phyloP scores from a whole-genome alignment of 2,797 vertebrate genomes.

The Gadopsis marmoratus region DNA sequence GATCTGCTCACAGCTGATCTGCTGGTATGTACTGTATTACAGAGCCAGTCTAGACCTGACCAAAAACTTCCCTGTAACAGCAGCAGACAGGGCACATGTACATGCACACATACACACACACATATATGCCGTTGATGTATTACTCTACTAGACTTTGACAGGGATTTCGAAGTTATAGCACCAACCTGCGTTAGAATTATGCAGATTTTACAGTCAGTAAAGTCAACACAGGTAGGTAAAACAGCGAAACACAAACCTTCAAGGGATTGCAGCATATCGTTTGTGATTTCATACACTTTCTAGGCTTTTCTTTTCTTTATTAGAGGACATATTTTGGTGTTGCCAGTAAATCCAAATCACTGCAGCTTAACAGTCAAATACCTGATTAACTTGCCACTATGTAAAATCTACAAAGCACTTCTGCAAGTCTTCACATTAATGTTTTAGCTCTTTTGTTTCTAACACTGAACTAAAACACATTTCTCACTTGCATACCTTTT shows the following conservation, averaged over 20 bases:
- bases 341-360: neutral
- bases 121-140: conserved; percentile 54
- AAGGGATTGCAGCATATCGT: neutral
- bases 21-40: conserved; percentile 89
- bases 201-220: conserved; percentile 31
- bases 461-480: neutral
- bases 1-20: conserved; percentile 89
- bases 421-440: neutral
- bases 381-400: neutral
- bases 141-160: conserved; percentile 40
- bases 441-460: neutral
- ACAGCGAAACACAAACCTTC: conserved; percentile 14
- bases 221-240: conserved; percentile 33
- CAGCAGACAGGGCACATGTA: conserved; percentile 60
- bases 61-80: conserved; percentile 78
- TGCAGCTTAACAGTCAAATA: neutral
- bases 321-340: conserved; percentile 1
- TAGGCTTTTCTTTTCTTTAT: conserved; percentile 14
- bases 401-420: neutral
- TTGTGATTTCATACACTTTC: neutral
- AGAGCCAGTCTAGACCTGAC: conserved; percentile 88
- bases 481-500: neutral
- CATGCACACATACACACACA: conserved; percentile 41
- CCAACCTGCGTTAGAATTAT: conserved; percentile 13
- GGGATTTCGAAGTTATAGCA: conserved; percentile 46